Evolutionary conservation across 1,140 invertebrate species (phyloP), one percentile per base, ranked within the genome.

Genomic region (Euura saliciscinereae): DNA sequence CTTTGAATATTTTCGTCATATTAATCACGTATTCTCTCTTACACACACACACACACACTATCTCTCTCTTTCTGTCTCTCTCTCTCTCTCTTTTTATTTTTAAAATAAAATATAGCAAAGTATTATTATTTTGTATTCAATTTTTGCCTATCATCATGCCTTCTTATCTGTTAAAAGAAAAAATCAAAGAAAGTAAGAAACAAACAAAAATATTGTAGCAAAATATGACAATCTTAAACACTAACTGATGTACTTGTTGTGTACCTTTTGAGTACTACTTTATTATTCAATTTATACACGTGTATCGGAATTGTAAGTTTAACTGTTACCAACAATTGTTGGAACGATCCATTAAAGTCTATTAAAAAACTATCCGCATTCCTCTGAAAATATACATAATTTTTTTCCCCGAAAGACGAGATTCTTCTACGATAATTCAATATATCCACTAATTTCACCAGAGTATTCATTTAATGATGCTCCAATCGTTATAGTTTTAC

Each of bases 71-170:
- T 51, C 7, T 28, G 2, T 7, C 3, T 8, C 13, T 51, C 7
- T 51, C 11, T 51, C 11, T 51, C 11, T 51, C 11, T 51, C 11
- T 51, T 59, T 59, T 59, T 59, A 11, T 59, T 59, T 59, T 59
- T 59, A 8, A 59, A 59, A 59, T 59, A 59, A 59, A 59, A 11
- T n/a, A 11, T 59, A 59, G 51, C 51, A 59, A 59, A 59, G 51
- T 59, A 59, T 59, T 59, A 59, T 59, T 59, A 59, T 59, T 59
- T 59, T 59, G 51, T 59, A 59, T 59, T 59, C 51, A 59, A 59
- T 59, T n/a, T 59, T 59, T 59, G 51, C 51, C 51, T 59, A 8
- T 59, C 51, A 59, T 59, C 51, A 59, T 59, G 51, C 51, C 51
- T 59, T 59, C 5, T 59, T 59, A 59, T 59, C 51, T 11, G 6